These are phyloP conservation scores for Cyclopterus lumpus DNA, from an alignment of 2,797 vertebrate species.

Conservation along the genomic window DNA sequence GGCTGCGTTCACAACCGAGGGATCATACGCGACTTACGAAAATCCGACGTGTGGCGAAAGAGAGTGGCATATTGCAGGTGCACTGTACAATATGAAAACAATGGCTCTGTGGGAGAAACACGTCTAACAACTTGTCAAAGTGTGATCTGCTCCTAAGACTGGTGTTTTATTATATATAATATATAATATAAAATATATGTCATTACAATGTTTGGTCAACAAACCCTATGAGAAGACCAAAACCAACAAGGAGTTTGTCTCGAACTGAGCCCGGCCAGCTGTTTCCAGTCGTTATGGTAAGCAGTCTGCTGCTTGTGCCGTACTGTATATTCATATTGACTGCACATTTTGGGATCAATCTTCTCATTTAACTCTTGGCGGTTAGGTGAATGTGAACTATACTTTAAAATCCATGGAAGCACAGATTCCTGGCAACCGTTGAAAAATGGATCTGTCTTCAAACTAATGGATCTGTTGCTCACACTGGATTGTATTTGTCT, in stretches of 20 bases:
- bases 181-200: not conserved
- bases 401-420: too few relatives aligned
- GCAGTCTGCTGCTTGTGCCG: not conserved
- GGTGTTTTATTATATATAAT: not conserved
- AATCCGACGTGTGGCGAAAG: too few relatives aligned
- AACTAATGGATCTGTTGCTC: not conserved
- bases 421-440: not conserved
- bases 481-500: not conserved
- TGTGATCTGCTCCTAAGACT: not conserved
- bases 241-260: not conserved
- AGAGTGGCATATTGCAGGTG: too few relatives aligned
- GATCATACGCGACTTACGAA: too few relatives aligned
- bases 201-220: not conserved
- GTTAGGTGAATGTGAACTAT: not conserved
- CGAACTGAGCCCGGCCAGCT: not conserved
- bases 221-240: not conserved
- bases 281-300: not conserved
- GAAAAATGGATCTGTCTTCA: not conserved
- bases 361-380: too few relatives aligned
- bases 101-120: not conserved
- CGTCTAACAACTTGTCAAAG: not conserved
- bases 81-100: too few relatives aligned
- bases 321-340: not conserved
- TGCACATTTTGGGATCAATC: too few relatives aligned
- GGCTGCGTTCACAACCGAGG: too few relatives aligned